Evolutionary conservation across 2,888 invertebrate genomes (phyloP).

Genomic region (Rosalia funebris): DNA sequence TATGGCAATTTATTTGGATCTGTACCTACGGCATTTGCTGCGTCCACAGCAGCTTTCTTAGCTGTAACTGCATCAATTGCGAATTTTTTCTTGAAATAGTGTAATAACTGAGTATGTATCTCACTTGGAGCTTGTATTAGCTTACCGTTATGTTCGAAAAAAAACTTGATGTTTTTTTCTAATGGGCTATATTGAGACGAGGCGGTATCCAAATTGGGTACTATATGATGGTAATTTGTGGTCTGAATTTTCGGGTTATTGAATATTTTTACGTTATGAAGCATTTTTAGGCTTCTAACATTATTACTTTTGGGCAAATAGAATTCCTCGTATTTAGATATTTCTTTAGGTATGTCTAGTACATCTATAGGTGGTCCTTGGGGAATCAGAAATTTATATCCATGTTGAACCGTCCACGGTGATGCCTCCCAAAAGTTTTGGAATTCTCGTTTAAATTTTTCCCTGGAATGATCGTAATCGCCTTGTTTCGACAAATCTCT

Average conservation of each 20-base stretch:
- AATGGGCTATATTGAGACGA: not conserved
- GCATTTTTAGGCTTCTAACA: conserved; percentile 40
- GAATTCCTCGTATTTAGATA: conserved; percentile 46
- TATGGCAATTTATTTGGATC: not conserved
- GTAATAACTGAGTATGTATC: conserved; percentile 40
- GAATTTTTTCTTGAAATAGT: conserved; percentile 52
- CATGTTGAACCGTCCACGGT: conserved; percentile 47
- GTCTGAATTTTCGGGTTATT: conserved; percentile 12
- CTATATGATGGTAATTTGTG: not conserved
- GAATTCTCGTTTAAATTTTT: conserved; percentile 48
- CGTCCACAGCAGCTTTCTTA: conserved; percentile 29
- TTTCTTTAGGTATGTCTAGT: conserved; percentile 24
- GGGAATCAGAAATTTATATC: conserved; percentile 53
- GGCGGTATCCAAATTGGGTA: not conserved
- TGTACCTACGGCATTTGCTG: not conserved
- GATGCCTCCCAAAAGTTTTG: conserved; percentile 49
- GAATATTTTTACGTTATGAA: conserved; percentile 35
- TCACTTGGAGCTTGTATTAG: not conserved
- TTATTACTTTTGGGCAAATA: conserved; percentile 40
- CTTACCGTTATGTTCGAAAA: conserved; percentile 11
- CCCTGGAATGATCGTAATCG: conserved; percentile 38
- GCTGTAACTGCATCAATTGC: conserved; percentile 44
- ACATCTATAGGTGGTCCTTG: conserved; percentile 28
- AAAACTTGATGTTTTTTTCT: conserved; percentile 2
- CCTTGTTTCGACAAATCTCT: conserved; percentile 34